Evolutionary conservation across 2,113 vertebrate genomes (phyloP).

Genomic region (Cichladusa arquata): DNA sequence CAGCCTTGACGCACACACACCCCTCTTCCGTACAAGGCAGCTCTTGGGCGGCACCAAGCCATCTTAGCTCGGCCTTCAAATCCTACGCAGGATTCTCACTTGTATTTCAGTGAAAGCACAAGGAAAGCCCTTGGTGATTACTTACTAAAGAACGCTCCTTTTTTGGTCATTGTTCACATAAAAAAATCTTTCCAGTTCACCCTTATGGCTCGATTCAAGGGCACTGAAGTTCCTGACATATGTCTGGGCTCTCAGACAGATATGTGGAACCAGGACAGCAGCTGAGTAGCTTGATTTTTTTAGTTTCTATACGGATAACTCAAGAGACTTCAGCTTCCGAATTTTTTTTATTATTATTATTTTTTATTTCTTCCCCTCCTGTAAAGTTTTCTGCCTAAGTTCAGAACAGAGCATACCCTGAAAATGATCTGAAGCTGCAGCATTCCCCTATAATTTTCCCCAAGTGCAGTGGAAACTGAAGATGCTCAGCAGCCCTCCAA

Average conservation of each 20-base stretch:
- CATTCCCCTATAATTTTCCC: neutral
- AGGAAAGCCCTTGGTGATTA: neutral
- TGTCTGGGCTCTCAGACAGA: neutral
- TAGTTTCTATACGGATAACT: neutral
- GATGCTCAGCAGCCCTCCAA: neutral
- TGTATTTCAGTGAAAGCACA: neutral
- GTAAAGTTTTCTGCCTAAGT: neutral
- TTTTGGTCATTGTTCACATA: neutral
- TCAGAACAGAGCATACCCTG: neutral
- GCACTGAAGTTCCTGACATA: neutral
- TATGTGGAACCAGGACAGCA: neutral
- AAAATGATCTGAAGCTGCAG: neutral
- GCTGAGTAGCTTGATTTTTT: neutral
- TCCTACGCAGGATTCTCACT: neutral
- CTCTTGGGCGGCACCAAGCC: slow-evolving; percentile 9
- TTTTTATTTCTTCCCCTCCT: too few relatives aligned
- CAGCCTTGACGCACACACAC: neutral
- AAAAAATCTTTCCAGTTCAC: neutral
- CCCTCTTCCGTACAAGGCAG: neutral
- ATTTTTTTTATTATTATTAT: too few relatives aligned
- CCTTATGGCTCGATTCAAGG: neutral
- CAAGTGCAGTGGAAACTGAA: neutral
- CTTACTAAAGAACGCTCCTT: neutral
- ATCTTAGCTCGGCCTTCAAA: neutral
- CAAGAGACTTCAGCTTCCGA: neutral